Conservation (phyloP, 1,140 invertebrate genomes). For the Akabosia matsudoensis region DNA sequence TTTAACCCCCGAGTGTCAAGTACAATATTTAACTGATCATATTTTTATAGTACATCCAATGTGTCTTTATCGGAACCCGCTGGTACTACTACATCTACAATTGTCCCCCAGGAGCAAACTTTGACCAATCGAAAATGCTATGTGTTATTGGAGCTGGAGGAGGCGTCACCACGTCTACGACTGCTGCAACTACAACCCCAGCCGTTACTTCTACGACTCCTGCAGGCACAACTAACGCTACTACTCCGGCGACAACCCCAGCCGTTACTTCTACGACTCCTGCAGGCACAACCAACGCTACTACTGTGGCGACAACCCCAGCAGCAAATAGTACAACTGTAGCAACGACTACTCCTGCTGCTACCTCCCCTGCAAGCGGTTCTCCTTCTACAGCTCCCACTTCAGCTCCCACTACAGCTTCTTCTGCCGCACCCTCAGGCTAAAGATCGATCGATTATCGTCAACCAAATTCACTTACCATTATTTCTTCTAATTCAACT, state of each 20-base stretch:
- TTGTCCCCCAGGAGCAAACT: background rate
- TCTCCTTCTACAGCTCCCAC: background rate
- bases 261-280: background rate
- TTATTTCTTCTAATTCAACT: too few species aligned
- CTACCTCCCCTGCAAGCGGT: background rate
- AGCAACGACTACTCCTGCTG: background rate
- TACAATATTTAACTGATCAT: too few species aligned
- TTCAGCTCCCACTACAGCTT: too few species aligned
- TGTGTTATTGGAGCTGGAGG: slow-evolving; percentile 1
- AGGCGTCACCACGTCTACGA: background rate
- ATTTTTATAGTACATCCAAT: background rate
- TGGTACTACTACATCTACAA: slow-evolving; percentile 21
- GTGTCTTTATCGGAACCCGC: background rate
- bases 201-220: background rate
- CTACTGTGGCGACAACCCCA: background rate
- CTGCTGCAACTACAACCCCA: background rate
- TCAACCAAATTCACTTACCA: too few species aligned
- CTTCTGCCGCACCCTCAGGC: too few species aligned
- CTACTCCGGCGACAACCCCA: background rate
- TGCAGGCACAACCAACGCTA: background rate
- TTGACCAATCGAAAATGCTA: background rate
- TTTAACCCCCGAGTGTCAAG: too few species aligned
- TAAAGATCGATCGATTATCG: too few species aligned
- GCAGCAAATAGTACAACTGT: background rate
- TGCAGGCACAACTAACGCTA: background rate